Conservation (phyloP, 2,113 vertebrate species). For the Ranitomeya imitator region DNA sequence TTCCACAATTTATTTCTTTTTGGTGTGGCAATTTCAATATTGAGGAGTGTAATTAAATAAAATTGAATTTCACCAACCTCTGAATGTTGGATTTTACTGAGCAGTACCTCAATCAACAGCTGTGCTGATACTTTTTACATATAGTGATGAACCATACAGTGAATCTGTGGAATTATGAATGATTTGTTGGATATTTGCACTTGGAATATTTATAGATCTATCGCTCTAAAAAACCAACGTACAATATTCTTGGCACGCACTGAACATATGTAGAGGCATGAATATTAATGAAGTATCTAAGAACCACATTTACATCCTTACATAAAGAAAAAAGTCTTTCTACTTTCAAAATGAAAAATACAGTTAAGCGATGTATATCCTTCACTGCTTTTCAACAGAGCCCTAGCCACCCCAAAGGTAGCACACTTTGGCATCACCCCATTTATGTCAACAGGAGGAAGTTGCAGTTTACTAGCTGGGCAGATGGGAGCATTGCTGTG, state of each 20-base stretch:
- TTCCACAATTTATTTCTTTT: too few relatives aligned
- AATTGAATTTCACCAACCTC: background rate
- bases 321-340: background rate
- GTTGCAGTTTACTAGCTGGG: too few relatives aligned
- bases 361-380: background rate
- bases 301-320: background rate
- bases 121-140: constrained; percentile 28
- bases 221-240: background rate
- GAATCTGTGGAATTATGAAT: constrained; percentile 30
- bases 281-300: background rate
- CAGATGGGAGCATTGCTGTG: too few relatives aligned
- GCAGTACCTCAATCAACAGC: constrained; percentile 38
- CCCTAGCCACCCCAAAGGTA: too few relatives aligned
- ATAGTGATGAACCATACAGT: constrained; percentile 21
- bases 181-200: background rate
- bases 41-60: background rate
- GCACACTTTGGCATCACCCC: too few relatives aligned
- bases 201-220: constrained; percentile 25
- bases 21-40: too few relatives aligned
- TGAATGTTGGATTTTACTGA: background rate
- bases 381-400: too few relatives aligned
- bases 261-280: background rate
- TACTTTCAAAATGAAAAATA: background rate
- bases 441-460: too few relatives aligned
- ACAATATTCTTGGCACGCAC: background rate